These are phyloP conservation scores for Struthio camelus DNA, from an alignment of 2,113 vertebrate genomes.

Conservation along the genomic window DNA sequence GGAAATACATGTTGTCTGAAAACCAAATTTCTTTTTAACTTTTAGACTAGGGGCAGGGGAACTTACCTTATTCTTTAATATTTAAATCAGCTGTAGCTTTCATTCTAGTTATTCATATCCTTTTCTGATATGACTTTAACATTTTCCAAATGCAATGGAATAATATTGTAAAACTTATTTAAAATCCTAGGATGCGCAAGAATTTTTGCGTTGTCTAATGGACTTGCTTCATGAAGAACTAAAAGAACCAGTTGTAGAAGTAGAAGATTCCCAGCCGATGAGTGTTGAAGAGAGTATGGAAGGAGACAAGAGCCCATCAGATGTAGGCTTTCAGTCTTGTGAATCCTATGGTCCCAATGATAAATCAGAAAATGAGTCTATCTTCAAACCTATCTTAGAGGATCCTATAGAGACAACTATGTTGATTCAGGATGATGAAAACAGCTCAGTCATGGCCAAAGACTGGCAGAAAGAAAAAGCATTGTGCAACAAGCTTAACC, in stretches of 20 bases:
- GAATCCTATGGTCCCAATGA: constrained; percentile 90
- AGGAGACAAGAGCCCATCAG: constrained; percentile 88
- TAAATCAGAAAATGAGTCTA: constrained; percentile 81
- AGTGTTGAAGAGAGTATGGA: constrained; percentile 80
- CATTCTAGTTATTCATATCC: accelerated
- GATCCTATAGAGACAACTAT: constrained; percentile 88
- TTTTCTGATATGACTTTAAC: background rate
- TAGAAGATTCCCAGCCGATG: constrained; percentile 80
- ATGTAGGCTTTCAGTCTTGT: constrained; percentile 89
- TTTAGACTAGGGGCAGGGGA: background rate
- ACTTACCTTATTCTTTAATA: background rate
- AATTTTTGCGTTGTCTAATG: constrained; percentile 98
- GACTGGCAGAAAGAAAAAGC: constrained; percentile 92
- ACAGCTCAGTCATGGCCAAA: constrained; percentile 78
- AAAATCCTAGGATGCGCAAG: constrained; percentile 92
- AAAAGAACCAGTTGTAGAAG: constrained; percentile 87
- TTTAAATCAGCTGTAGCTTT: background rate
- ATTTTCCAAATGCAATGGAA: background rate
- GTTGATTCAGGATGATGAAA: constrained; percentile 89
- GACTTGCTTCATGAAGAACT: constrained; percentile 97
- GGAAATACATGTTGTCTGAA: background rate
- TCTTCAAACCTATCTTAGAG: constrained; percentile 73
- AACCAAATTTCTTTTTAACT: background rate
- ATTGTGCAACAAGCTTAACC: constrained; percentile 85
- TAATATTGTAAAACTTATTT: background rate